Evolutionary conservation across 2,888 invertebrate species (phyloP), one percentile per base, ranked within the genome.

Genomic region (Trilocha varians): DNA sequence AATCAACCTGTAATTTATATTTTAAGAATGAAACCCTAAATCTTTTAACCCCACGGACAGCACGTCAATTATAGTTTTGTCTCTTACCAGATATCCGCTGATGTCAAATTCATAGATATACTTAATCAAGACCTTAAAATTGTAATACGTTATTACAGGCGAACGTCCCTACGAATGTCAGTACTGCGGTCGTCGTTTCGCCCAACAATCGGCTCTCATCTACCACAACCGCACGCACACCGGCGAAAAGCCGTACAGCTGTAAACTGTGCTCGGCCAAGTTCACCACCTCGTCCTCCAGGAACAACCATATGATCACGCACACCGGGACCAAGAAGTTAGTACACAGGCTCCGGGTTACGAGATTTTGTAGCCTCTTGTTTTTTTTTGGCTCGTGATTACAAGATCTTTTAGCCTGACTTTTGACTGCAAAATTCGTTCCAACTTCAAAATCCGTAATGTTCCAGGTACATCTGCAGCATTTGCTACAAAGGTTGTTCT

Each of bases 191-290:
- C 83, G 86, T 11, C 76, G 76, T 45, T 87, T 87, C 70, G 83
- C 87, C 16, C 87, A 87, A 59, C 86, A 87, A 57, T 85, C 85
- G 0, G 87, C 87, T 8, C 65, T 87, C 16, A 86, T 87, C 60
- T 87, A 87, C 69, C 87, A 87, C 67, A 69, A 75, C 5, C 77
- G 87, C 46, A 87, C 84, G 46, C 87, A 87, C 72, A 87, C 87
- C 1, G 87, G 87, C 4, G 87, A 87, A 66, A 85, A 85, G 62
- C 87, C 87, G 0, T 87, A 80, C 71, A 55, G 59, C 52, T 87
- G 87, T 70, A 86, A 82, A 62, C 32, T 78, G 11, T 87, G 87
- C 61, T 48, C 73, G 1, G 79, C 83, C 4, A 57, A 73, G 41
- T 87, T 87, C 71, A 87, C 87, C 55, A 87, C 87, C 39, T 83